Evolutionary conservation across 1,140 invertebrate genomes (phyloP), one percentile per base, ranked within the genome.

Genomic region (Eriocheir sinensis): DNA sequence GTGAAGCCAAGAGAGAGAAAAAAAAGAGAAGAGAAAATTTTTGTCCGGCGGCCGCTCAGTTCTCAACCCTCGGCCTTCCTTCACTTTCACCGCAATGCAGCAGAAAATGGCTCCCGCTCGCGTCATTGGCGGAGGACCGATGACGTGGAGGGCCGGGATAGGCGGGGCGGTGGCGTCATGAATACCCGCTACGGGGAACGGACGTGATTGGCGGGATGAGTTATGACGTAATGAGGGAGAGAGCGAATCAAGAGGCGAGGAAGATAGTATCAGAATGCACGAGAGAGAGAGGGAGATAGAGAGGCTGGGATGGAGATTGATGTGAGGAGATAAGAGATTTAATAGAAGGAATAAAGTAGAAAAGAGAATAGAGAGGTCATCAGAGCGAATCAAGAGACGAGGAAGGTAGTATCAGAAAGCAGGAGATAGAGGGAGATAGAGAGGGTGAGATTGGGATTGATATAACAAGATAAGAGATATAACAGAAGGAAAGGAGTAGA

Each of bases 81-180:
- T 72, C 60, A 72, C 60, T 72, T 72, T 72, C 60, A 72, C 60
- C 60, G 27, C 60, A 53, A 53, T 72, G 60, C 60, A 72, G 60
- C 60, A 72, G 53, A 72, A 72, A 27, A 72, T 72, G 60, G 60
- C 60, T 72, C 60, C 60, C 60, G 27, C 60, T 6, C 60, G 1
- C 60, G 21, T n/a, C 60, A 72, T 72, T 72, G 60, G 60, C 60
- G 6, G 60, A 72, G 60, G 60, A 21, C 60, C n/a, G n/a, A n/a
- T 72, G 60, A 72, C 60, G 60, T 72, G 27, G 60, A 6, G 60
- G 60, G 21, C 27, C 21, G 27, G 27, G 60, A 72, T 8, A n/a
- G 60, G 60, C 60, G 60, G 21, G 60, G 12, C 21, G 60, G 60
- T 72, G 21, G 3, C 60, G 60, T 72, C 12, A 72, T 72, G 27